Conservation (phyloP, 2,113 vertebrate species). For the Rhinogobius similis region DNA sequence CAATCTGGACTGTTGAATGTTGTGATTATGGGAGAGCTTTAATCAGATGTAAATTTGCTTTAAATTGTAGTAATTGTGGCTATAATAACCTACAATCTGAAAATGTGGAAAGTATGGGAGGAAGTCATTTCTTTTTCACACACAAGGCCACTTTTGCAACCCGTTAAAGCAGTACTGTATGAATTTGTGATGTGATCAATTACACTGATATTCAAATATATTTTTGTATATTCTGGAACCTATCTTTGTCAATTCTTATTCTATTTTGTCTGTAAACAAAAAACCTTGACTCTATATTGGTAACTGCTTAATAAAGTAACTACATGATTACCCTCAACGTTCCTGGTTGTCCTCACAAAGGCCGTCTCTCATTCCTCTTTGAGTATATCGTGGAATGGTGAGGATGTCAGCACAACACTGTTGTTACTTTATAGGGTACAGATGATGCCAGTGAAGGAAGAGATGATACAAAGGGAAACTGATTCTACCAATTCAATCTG, state of each 20-base stretch:
- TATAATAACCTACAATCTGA: neutral
- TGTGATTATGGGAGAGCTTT: neutral
- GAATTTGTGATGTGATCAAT: neutral
- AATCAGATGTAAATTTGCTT: neutral
- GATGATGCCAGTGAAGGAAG: too few species aligned
- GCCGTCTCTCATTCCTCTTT: constrained; percentile 11
- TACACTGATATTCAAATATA: neutral
- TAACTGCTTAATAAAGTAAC: constrained; percentile 29
- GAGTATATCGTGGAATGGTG: constrained; percentile 14
- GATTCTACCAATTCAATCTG: too few species aligned
- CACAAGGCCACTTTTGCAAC: neutral
- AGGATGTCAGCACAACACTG: too few species aligned
- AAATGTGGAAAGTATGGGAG: neutral
- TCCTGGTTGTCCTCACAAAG: constrained; percentile 34
- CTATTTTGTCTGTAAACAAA: neutral
- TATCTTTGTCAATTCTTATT: neutral
- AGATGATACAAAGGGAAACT: too few species aligned
- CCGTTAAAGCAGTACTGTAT: neutral
- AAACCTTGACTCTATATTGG: constrained; percentile 8
- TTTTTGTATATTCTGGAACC: neutral
- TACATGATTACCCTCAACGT: constrained; percentile 1
- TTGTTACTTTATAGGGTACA: too few species aligned
- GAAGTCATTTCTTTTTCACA: neutral
- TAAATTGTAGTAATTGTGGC: neutral
- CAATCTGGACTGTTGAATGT: neutral